Conservation (phyloP, 2,888 invertebrate genomes). For the Oligia strigilis region DNA sequence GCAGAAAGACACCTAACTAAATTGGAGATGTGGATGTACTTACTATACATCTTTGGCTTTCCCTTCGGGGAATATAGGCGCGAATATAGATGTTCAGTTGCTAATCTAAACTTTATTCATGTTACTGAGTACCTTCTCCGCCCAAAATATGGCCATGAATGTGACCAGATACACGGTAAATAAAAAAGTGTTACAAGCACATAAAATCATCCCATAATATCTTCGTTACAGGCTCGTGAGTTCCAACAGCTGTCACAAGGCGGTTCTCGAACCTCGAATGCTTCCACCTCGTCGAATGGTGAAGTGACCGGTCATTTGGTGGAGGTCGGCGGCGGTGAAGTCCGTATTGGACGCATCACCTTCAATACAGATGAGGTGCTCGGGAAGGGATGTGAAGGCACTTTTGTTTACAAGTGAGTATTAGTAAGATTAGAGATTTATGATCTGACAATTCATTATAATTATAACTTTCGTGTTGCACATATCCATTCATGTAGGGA, state of each 20-base stretch:
- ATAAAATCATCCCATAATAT: not conserved
- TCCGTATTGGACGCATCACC: slow-evolving; percentile 96
- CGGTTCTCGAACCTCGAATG: slow-evolving; percentile 88
- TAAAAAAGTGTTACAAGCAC: not conserved
- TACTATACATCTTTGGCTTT: not conserved
- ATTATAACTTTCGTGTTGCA: not conserved
- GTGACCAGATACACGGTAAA: not conserved
- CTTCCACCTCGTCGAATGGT: slow-evolving; percentile 81
- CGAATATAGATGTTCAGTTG: not conserved
- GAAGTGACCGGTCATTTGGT: slow-evolving; percentile 90
- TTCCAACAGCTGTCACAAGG: slow-evolving; percentile 93
- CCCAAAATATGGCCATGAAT: not conserved
- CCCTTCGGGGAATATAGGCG: not conserved
- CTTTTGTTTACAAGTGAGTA: slow-evolving; percentile 96
- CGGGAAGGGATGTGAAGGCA: slow-evolving; percentile 99
- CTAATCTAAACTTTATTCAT: not conserved
- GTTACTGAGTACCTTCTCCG: not conserved
- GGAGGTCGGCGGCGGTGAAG: slow-evolving; percentile 92
- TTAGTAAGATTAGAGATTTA: not conserved
- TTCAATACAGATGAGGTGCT: slow-evolving; percentile 96
- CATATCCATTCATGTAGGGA: not conserved
- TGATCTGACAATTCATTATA: not conserved
- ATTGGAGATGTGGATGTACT: not conserved
- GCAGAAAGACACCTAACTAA: not conserved
- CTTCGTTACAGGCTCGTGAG: slow-evolving; percentile 89